phyloP scores from a whole-genome alignment of 2,797 vertebrate species.

The Scarus forsteni region DNA sequence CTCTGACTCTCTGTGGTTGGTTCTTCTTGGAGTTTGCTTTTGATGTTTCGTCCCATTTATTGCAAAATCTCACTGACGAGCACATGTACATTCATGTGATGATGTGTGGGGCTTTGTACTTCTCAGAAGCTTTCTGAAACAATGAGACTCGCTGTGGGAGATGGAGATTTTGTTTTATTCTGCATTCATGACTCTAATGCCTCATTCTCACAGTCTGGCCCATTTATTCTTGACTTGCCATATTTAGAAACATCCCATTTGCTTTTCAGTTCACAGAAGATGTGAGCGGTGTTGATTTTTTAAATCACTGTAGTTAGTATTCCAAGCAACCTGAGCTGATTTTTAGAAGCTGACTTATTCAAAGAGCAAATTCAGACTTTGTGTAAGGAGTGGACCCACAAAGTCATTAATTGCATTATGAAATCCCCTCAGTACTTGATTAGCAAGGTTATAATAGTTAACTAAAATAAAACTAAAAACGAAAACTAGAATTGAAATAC shows the following conservation, averaged over 20 bases:
- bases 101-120: conserved; percentile 2
- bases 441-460: too few relatives aligned
- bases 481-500: too few relatives aligned
- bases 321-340: too few relatives aligned
- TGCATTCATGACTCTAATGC: conserved; percentile 8
- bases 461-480: too few relatives aligned
- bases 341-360: too few relatives aligned
- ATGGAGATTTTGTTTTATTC: conserved; percentile 11
- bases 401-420: too few relatives aligned
- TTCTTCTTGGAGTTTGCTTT: conserved; percentile 43
- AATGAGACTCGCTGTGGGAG: conserved; percentile 16
- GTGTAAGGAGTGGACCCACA: too few relatives aligned
- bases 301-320: too few relatives aligned
- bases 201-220: background rate
- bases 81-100: conserved; percentile 8
- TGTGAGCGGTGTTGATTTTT: too few relatives aligned
- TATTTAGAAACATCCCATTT: background rate
- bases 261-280: background rate
- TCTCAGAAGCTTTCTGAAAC: conserved; percentile 3
- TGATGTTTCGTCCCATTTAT: conserved; percentile 52
- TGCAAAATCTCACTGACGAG: conserved; percentile 3
- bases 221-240: background rate
- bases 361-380: too few relatives aligned
- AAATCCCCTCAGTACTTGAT: too few relatives aligned
- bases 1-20: conserved; percentile 5